Evolutionary conservation across 2,888 invertebrate species (phyloP).

Genomic region (Thereva nobilitata): DNA sequence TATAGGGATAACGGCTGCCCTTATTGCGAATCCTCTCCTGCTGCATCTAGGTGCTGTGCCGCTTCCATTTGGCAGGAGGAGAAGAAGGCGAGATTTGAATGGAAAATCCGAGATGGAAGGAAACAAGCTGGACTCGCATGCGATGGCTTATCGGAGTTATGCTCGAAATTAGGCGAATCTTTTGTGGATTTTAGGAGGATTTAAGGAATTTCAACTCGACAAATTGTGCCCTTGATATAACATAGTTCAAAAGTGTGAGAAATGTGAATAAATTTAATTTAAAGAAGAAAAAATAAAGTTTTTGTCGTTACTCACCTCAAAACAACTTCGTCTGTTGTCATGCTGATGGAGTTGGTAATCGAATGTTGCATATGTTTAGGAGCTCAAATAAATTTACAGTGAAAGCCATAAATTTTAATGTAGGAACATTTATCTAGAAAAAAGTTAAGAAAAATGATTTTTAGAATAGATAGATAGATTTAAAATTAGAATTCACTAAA

Average conservation of each 20-base stretch:
- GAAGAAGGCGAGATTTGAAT: conserved; percentile 15
- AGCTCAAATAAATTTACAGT: background rate
- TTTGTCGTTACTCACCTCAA: conserved; percentile 19
- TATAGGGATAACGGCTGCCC: conserved; percentile 78
- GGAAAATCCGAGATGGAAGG: background rate
- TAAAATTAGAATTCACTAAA: no score
- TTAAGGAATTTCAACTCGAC: conserved; percentile 6
- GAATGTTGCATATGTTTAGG: conserved; percentile 19
- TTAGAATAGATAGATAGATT: background rate
- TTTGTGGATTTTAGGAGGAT: conserved; percentile 3
- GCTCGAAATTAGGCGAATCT: conserved; percentile 23
- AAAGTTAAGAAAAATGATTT: background rate
- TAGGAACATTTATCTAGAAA: background rate
- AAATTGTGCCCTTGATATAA: background rate
- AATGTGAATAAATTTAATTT: conserved; percentile 1
- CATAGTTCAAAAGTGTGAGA: background rate
- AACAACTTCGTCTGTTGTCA: conserved; percentile 29
- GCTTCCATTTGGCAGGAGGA: conserved; percentile 57
- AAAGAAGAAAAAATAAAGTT: background rate
- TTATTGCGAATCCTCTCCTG: conserved; percentile 76
- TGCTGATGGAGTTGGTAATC: background rate
- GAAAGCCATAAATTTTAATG: background rate
- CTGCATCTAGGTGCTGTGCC: conserved; percentile 76
- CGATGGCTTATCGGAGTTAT: conserved; percentile 22
- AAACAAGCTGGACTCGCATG: conserved; percentile 15